Percentiles rank a stretch among this genome's conserved stretches.
Evolutionary conservation across 2,113 vertebrate genomes (phyloP).

Genomic region (Albula goreensis): DNA sequence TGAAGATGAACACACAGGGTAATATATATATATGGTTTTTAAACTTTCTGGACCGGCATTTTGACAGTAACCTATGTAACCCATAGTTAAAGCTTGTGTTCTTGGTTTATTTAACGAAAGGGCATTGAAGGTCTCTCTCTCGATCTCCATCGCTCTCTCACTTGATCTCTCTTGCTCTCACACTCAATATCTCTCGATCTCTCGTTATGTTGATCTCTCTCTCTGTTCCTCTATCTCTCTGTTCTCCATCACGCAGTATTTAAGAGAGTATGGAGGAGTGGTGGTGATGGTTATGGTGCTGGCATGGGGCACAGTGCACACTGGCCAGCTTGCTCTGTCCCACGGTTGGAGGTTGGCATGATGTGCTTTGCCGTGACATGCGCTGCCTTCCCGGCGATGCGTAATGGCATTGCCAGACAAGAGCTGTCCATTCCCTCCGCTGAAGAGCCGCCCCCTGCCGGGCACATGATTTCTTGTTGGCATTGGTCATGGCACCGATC

Average conservation of each 20-base stretch:
- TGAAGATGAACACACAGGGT: too few relatives aligned
- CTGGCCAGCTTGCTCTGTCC: constrained; percentile 40
- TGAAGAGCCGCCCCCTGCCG: constrained; percentile 67
- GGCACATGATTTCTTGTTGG: constrained; percentile 69
- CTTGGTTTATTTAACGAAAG: too few relatives aligned
- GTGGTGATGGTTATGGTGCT: constrained; percentile 57
- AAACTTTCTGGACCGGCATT: too few relatives aligned
- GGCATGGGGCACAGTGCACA: constrained; percentile 51
- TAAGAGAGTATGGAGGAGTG: constrained; percentile 33
- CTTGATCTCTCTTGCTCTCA: constrained; percentile 35
- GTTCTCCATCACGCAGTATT: neutral
- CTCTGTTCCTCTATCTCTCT: neutral
- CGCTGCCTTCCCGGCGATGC: constrained; percentile 64
- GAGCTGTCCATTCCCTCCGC: constrained; percentile 65
- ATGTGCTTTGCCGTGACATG: constrained; percentile 66
- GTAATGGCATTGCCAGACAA: constrained; percentile 67
- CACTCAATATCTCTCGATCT: constrained; percentile 26
- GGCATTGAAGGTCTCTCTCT: neutral
- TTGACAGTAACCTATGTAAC: too few relatives aligned
- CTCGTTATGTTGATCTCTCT: neutral
- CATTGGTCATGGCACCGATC: constrained; percentile 60
- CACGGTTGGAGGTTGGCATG: constrained; percentile 65
- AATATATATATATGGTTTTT: too few relatives aligned
- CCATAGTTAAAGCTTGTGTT: too few relatives aligned
- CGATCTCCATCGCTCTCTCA: neutral